Conservation (phyloP, 1,140 invertebrate genomes). For the Cepaea nemoralis region DNA sequence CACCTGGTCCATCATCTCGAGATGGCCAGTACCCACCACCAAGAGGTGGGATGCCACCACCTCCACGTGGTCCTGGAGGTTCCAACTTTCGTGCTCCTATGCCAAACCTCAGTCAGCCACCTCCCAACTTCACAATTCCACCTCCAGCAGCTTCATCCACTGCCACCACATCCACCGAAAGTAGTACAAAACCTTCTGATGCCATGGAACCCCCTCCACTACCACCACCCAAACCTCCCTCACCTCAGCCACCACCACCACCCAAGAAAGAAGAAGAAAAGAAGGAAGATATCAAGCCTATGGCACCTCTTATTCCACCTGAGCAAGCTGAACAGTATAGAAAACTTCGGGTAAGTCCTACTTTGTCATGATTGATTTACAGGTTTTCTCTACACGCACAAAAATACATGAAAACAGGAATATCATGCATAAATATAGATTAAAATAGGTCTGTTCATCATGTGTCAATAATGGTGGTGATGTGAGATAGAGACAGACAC, state of each 20-base stretch:
- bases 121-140: constrained; percentile 45
- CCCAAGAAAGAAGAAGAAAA: constrained; percentile 50
- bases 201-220: constrained; percentile 42
- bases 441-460: too few relatives aligned
- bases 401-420: too few relatives aligned
- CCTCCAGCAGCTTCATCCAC: constrained; percentile 23
- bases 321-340: constrained; percentile 56
- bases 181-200: constrained; percentile 4
- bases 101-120: constrained; percentile 41
- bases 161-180: not conserved
- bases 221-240: constrained; percentile 44
- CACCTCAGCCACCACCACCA: constrained; percentile 49
- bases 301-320: constrained; percentile 54
- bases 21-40: constrained; percentile 35
- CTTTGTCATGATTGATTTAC: not conserved
- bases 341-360: constrained; percentile 41
- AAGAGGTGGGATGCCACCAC: constrained; percentile 27
- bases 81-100: constrained; percentile 38
- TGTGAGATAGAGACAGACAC: too few relatives aligned
- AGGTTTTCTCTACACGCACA: too few relatives aligned
- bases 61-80: constrained; percentile 31
- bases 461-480: too few relatives aligned
- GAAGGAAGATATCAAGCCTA: constrained; percentile 49
- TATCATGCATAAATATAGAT: too few relatives aligned
- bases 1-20: constrained; percentile 25